Base-by-base conservation (phyloP, 2,888 invertebrate genomes). In the Drosophila pseudotakahashii region DNA sequence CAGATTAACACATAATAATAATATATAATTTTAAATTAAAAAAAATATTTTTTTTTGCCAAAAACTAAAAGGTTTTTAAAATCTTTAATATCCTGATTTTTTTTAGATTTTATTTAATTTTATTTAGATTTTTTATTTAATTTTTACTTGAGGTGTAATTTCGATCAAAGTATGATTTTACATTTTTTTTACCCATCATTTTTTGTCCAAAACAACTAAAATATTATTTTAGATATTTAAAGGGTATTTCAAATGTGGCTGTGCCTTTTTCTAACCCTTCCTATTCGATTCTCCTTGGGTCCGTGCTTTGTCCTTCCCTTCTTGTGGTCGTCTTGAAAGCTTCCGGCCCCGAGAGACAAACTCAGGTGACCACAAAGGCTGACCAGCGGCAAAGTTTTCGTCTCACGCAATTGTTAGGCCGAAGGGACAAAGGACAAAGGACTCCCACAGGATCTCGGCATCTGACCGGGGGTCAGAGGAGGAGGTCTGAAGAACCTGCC, bases 321-420 rank as follows among this genome's bases (percentile, higher is more conserved):
- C 48, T 55, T 68, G 68, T 72, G 78, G 69, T 63, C 78, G 79
- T 84, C 79, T 81, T 81, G 68, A 30, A 67, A 39, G 83, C 83
- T 81, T 81, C 80, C 80, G 86, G 80, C 77, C 79, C 71, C 51
- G 51, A 48, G 58, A 52, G 66, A 55, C 11, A 9, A 39, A 39
- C 57, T 68, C 84, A 73, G 76, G 68, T 85, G 87, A 81, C 87
- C 81, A 87, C 81, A 87, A 81, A 84, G 84, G 87, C 77, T 84
- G 71, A 71, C 71, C 71, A 71, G 50, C 45, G 44, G 45, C 50
- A 44, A 45, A 44, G 42, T 52, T 52, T 51, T 72, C 73, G 73
- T 71, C 64, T 71, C 81, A 86, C 81, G 87, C 81, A 81, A 81
- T 86, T 86, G 87, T 81, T 83, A 62, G 85, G 64, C 77, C 75